Evolutionary conservation across 2,797 vertebrate species (phyloP).

Genomic region (Myotis planiceps): DNA sequence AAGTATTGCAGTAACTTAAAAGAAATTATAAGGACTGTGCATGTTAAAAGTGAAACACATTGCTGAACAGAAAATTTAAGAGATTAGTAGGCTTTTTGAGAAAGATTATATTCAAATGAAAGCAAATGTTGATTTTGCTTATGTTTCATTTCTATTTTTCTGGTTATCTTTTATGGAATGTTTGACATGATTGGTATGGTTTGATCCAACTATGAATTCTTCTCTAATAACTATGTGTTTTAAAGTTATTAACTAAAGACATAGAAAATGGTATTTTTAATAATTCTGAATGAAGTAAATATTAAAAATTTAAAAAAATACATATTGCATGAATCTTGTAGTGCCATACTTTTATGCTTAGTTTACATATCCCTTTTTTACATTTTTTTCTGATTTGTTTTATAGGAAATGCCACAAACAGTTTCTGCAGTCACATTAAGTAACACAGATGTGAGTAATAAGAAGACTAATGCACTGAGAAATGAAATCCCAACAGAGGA

Average conservation of each 20-base stretch:
- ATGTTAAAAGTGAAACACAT: neutral
- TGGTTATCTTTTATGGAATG: constrained; percentile 39
- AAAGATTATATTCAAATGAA: constrained; percentile 40
- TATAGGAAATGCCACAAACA: constrained; percentile 77
- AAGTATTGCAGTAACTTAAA: constrained; percentile 1
- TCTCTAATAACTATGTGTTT: constrained; percentile 12
- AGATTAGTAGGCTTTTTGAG: neutral
- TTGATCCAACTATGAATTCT: neutral
- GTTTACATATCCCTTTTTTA: neutral
- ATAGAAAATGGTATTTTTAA: neutral
- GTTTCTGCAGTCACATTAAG: constrained; percentile 53
- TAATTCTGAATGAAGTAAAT: constrained; percentile 57
- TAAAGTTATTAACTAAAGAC: neutral
- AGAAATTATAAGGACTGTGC: neutral
- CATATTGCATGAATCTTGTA: neutral
- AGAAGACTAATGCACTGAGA: constrained; percentile 55
- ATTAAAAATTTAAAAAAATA: constrained; percentile 36
- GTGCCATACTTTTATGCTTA: constrained; percentile 12
- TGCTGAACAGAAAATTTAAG: constrained; percentile 3
- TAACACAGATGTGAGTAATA: constrained; percentile 64
- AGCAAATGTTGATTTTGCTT: neutral
- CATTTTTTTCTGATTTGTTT: constrained; percentile 71
- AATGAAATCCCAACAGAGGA: constrained; percentile 60
- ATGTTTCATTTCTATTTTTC: constrained; percentile 45
- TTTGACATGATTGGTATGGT: constrained; percentile 2